Conservation (phyloP, 1,140 invertebrate species). For the Apis dorsata region DNA sequence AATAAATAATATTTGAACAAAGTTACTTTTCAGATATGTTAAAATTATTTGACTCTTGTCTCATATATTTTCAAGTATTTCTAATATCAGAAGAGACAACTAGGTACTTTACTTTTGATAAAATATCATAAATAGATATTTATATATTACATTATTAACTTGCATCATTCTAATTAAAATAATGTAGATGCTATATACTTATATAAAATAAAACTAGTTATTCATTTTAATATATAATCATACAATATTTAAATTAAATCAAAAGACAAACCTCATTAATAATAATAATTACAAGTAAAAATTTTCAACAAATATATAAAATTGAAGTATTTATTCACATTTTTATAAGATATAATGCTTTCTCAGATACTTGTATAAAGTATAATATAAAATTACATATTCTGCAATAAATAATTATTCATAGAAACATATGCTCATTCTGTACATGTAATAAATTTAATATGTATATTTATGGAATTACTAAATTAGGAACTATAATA, state of each 20-base stretch:
- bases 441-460: slow-evolving; percentile 4
- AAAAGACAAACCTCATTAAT: not conserved
- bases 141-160: not conserved
- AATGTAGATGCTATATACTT: not conserved
- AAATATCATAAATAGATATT: not conserved
- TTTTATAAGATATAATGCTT: slow-evolving; percentile 6
- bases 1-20: not conserved
- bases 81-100: not conserved
- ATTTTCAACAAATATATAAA: not conserved
- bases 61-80: not conserved
- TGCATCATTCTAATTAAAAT: not conserved
- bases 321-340: not conserved
- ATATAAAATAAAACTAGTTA: not conserved
- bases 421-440: not conserved
- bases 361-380: not conserved
- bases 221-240: not conserved
- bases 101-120: not conserved
- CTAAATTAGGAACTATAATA: not conserved
- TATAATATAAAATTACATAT: not conserved
- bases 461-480: not conserved
- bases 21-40: not conserved
- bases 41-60: not conserved
- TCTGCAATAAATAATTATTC: not conserved
- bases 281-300: not conserved
- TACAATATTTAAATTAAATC: not conserved